Base-by-base conservation (phyloP, 2,113 vertebrate species). In the Chaetops frenatus region DNA sequence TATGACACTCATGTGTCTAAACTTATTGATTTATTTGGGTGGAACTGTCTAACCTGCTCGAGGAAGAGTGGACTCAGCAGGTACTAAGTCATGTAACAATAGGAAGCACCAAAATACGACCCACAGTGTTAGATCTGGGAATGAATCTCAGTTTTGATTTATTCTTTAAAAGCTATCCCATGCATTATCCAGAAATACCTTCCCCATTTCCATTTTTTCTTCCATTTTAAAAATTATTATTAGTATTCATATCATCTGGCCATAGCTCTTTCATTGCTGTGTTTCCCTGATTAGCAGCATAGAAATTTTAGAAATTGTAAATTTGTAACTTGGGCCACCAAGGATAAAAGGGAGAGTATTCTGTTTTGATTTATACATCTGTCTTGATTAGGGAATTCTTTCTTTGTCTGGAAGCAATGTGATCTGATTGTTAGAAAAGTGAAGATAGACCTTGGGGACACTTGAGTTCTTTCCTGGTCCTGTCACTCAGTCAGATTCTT, bases 1-100 rank as follows among this genome's bases (percentile, higher is more conserved):
- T 95, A 94, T 85, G 93, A 95, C 85, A 94, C 70, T 56, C 81
- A 23, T 56, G 69, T 93, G 88, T 94, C 48, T 89, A 93, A 90
- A 97, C 90, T 40, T 70, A 91, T 47, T 80, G 90, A 97, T 97
- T 95, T 84, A 95, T 92, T 88, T 60, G 65, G 78, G 89, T 91
- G 29, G 6, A 77, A 70, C 83, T 92, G 70, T 58, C 60, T 88
- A 91, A 95, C 81, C 71, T 87, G 88, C 44, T 69, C 7, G 40
- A 73, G 74, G 44, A 92, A 92, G 71, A 77, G 64, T 87, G 56
- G 62, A 73, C 89, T 64, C 70, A 64, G 62, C 76, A 97, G 93
- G 71, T 72, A 96, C 58, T 56, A 73, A 77, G 58, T 73, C 66
- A 45, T 40, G 47, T 48, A 92, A 76, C 22, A 64, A 60, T 27